Conservation (phyloP, 2,797 vertebrate species). For the Sphaeramia orbicularis region DNA sequence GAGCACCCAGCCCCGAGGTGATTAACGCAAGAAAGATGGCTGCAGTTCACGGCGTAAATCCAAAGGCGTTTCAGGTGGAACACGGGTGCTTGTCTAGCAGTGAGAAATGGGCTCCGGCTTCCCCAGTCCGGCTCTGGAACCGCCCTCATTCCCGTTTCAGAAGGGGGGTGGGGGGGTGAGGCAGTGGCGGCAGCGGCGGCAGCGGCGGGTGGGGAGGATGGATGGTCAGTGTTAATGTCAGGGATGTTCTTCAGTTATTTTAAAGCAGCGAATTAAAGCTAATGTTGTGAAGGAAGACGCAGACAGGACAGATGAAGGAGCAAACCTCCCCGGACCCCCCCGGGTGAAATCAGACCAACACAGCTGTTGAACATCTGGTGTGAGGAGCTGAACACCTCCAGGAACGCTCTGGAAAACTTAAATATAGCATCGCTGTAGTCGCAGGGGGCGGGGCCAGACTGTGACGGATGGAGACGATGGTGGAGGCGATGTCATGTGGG, state of each 20-base stretch:
- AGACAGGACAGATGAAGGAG: conserved; percentile 7
- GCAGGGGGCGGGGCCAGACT: conserved; percentile 20
- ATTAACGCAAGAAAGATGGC: conserved; percentile 84
- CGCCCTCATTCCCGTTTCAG: conserved; percentile 25
- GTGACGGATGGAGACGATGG: conserved; percentile 7
- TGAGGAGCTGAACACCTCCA: conserved; percentile 55
- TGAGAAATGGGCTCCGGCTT: conserved; percentile 78
- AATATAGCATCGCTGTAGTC: conserved; percentile 45
- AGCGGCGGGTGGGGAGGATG: conserved; percentile 2
- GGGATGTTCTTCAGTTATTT: conserved; percentile 3
- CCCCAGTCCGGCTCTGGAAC: conserved; percentile 71
- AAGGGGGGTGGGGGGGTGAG: background rate
- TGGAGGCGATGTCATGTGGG: background rate
- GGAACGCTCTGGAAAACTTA: conserved; percentile 61
- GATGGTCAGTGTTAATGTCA: conserved; percentile 5
- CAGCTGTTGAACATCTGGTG: conserved; percentile 82
- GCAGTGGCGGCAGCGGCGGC: too few species aligned
- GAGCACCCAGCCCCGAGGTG: conserved; percentile 75
- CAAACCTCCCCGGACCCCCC: conserved; percentile 43
- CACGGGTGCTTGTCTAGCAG: conserved; percentile 78
- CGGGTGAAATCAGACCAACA: conserved; percentile 61
- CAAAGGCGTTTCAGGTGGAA: conserved; percentile 81
- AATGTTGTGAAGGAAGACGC: conserved; percentile 1
- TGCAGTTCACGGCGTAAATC: conserved; percentile 80
- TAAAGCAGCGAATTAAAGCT: conserved; percentile 4